Conservation (phyloP, 2,113 vertebrate genomes). For the Galbula dea region DNA sequence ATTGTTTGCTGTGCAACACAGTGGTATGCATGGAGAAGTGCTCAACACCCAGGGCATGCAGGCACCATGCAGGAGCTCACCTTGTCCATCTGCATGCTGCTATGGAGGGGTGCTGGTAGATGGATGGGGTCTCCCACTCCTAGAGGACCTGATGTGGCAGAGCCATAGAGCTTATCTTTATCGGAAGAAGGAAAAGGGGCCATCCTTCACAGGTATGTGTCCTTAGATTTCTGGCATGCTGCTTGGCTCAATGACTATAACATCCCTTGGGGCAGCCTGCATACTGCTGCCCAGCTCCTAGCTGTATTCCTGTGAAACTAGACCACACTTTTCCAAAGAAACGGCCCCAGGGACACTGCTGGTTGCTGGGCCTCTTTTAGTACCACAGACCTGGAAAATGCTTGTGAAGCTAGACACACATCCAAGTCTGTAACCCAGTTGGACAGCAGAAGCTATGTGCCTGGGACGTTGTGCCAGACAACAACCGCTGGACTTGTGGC, state of each 20-base stretch:
- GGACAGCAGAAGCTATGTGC: background rate
- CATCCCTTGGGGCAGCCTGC: background rate
- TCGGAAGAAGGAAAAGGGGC: background rate
- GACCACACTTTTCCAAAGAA: background rate
- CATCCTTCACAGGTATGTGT: accelerated
- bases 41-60: background rate
- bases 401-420: background rate
- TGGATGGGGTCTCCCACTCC: background rate
- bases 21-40: background rate
- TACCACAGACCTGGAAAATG: background rate
- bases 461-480: accelerated
- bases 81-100: background rate
- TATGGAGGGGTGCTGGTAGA: too few species aligned
- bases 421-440: accelerated
- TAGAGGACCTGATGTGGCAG: background rate
- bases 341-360: accelerated
- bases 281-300: background rate
- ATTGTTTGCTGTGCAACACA: background rate
- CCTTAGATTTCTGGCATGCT: background rate
- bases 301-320: background rate
- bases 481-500: background rate
- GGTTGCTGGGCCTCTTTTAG: background rate
- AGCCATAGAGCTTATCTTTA: background rate
- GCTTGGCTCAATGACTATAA: background rate
- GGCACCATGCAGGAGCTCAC: background rate